Evolutionary conservation across 2,113 vertebrate species (phyloP).

Genomic region (Corythoichthys haematopterus): DNA sequence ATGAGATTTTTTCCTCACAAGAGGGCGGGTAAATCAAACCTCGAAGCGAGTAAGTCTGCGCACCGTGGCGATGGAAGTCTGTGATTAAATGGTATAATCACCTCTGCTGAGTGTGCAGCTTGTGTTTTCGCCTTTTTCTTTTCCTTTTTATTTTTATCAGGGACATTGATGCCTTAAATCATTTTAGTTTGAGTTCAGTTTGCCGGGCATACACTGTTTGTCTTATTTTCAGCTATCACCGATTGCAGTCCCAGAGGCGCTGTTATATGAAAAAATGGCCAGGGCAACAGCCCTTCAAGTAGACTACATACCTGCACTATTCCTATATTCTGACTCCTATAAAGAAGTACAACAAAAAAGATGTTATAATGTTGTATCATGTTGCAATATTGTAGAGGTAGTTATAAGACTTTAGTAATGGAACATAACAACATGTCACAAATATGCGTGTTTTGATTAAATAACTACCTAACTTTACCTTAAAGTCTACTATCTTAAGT

Average conservation of each 20-base stretch:
- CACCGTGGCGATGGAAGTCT: constrained; percentile 29
- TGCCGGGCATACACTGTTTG: constrained; percentile 18
- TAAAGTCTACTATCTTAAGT: no score
- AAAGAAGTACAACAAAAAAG: no score
- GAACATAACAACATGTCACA: no score
- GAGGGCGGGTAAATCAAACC: constrained; percentile 76
- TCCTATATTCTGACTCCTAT: no score
- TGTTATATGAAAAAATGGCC: background rate
- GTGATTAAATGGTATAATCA: constrained; percentile 69
- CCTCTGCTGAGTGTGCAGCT: constrained; percentile 45
- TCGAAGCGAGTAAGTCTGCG: constrained; percentile 56
- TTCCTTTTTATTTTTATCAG: constrained; percentile 8
- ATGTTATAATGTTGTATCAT: no score
- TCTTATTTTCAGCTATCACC: constrained; percentile 26
- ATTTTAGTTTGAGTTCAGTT: constrained; percentile 31
- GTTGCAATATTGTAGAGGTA: no score
- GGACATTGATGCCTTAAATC: constrained; percentile 28
- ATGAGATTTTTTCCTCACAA: constrained; percentile 70
- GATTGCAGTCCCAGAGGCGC: background rate
- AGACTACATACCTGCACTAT: background rate
- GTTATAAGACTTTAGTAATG: no score
- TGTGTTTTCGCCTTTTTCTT: constrained; percentile 10
- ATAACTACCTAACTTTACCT: no score
- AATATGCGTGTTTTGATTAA: no score
- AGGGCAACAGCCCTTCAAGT: background rate